Conservation (phyloP, 2,113 vertebrate species). For the Rhinoderma darwinii region DNA sequence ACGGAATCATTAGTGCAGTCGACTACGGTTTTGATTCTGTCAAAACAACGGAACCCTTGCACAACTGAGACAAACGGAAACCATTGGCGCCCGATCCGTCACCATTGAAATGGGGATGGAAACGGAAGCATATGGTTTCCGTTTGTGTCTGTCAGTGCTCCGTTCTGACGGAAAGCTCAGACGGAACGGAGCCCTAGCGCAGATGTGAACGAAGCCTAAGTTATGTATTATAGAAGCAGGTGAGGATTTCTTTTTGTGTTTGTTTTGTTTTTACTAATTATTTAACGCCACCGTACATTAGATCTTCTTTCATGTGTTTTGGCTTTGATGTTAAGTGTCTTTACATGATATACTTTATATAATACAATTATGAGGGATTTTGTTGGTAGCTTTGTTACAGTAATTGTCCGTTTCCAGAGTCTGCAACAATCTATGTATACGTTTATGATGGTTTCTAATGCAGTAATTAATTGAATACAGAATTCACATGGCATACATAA, state of each 20-base stretch:
- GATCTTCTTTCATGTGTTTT: background rate
- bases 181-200: too few relatives aligned
- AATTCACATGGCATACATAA: background rate
- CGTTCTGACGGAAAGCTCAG: too few relatives aligned
- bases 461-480: too few relatives aligned
- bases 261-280: background rate
- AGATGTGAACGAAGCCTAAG: too few relatives aligned
- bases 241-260: background rate
- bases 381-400: background rate
- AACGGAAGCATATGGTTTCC: too few relatives aligned
- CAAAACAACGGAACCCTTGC: too few relatives aligned
- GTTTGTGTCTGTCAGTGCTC: too few relatives aligned
- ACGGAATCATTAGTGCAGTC: too few relatives aligned
- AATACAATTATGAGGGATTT: background rate
- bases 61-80: too few relatives aligned
- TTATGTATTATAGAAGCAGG: background rate
- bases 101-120: too few relatives aligned
- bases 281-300: background rate
- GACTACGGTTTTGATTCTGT: too few relatives aligned
- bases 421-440: background rate
- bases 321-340: conserved; percentile 3
- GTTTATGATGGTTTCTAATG: background rate
- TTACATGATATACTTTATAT: background rate
- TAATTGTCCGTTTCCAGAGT: background rate
- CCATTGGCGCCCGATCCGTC: too few relatives aligned